Evolutionary conservation across 2,797 vertebrate genomes (phyloP), one percentile per base, ranked within the genome.

Genomic region (Orientallactaga sibirica): DNA sequence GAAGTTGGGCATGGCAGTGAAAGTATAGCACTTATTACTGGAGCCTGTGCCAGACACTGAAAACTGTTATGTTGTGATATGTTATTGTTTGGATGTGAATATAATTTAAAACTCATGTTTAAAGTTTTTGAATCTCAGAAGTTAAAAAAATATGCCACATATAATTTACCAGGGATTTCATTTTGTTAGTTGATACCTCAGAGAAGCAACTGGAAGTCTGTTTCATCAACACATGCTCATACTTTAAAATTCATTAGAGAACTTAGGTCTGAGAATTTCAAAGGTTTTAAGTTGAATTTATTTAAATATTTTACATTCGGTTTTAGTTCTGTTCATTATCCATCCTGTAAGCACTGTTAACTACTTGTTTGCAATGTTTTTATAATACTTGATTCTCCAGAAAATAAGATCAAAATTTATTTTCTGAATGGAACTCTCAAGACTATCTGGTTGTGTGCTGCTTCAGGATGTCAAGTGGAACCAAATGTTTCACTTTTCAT

Each of bases 401-500:
- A 24, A 79, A 90, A 87, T 83, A 85, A 91, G 10, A 52, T 33
- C 27, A 61, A 80, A 76, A 15, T 41, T 80, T 9, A 62, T 81
- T 93, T 94, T 29, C 62, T 93, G 33, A 92, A 29, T 43, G 41
- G 22, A 15, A 6, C 20, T 18, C 18, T 52, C 8, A 66, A 18
- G 18, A 18, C 5, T 74, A 4, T 86, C 48, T 90, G 55, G 66
- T 68, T 90, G 12, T 71, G 74, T 80, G 25, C 7, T 90, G 52
- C 37, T 95, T 95, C 0, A n/a, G 18, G 33, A 52, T 7, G 20
- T 91, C 12, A 68, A 93, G 41, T 1, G 48, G 55, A 58, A 86
- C 61, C 85, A 37, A 80, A 61, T 67, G 43, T 80, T 91, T 77
- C 22, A 70, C 33, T 77, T 87, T 91, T 64, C n/a, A 93, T 0